A percentile compares a stretch with the other conserved stretches of the same genome.
These are phyloP conservation scores for Ranitomeya imitator DNA, from an alignment of 2,113 vertebrate genomes.

Conservation along the genomic window DNA sequence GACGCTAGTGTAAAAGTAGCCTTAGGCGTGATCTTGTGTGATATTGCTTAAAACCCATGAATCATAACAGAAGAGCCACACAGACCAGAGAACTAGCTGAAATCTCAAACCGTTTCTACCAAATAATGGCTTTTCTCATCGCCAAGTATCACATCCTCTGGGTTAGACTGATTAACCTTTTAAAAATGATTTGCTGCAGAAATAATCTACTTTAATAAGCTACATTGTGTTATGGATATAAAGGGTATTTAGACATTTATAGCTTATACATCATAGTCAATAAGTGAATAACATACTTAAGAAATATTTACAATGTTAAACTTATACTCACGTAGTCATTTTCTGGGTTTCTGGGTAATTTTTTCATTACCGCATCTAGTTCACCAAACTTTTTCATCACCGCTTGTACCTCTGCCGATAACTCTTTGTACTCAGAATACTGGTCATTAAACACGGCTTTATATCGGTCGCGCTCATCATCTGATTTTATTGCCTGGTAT, in stretches of 20 bases:
- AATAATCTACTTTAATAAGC: too few species aligned
- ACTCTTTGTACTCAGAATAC: conserved; percentile 92
- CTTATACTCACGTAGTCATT: conserved; percentile 76
- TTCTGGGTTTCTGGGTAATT: conserved; percentile 74
- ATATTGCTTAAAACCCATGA: too few species aligned
- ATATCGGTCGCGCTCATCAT: conserved; percentile 88
- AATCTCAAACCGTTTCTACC: not conserved
- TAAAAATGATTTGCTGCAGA: too few species aligned
- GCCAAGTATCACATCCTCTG: not conserved
- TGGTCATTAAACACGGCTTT: conserved; percentile 96
- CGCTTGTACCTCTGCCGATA: conserved; percentile 85
- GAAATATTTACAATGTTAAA: not conserved
- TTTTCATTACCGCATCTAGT: conserved; percentile 83
- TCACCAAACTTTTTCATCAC: conserved; percentile 83
- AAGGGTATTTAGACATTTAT: too few species aligned
- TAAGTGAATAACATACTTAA: too few species aligned
- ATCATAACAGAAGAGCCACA: too few species aligned
- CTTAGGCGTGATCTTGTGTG: too few species aligned
- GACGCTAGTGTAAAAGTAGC: too few species aligned
- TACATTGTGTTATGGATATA: too few species aligned
- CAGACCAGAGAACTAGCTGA: not conserved
- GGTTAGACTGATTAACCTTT: not conserved
- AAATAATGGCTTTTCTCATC: not conserved
- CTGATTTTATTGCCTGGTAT: conserved; percentile 83
- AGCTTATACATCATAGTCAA: too few species aligned